Conservation (phyloP, 2,888 invertebrate genomes). For the Nebria salina region DNA sequence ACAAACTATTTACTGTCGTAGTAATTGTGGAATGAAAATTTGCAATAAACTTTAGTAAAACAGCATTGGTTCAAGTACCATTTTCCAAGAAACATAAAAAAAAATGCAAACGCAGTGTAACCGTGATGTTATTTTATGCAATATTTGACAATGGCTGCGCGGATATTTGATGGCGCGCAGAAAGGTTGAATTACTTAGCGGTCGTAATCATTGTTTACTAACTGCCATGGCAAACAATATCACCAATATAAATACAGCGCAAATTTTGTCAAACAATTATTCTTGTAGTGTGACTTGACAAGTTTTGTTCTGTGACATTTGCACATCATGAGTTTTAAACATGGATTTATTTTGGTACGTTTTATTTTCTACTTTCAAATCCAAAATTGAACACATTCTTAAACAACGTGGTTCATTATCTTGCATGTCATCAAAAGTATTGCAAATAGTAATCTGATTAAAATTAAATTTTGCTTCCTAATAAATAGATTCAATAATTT, state of each 20-base stretch:
- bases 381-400: background rate
- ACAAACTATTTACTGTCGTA: background rate
- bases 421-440: no score
- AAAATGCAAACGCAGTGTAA: background rate
- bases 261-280: conserved; percentile 29
- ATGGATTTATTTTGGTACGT: background rate
- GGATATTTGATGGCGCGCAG: conserved; percentile 11
- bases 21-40: background rate
- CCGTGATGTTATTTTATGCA: conserved; percentile 15
- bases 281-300: background rate
- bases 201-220: conserved; percentile 45
- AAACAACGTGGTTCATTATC: no score
- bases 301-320: background rate
- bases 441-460: no score
- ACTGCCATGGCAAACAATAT: conserved; percentile 37
- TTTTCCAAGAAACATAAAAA: background rate
- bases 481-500: no score
- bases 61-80: background rate
- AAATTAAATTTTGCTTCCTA: no score
- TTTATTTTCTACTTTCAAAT: background rate
- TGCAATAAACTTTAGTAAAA: background rate
- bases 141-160: conserved; percentile 13
- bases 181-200: conserved; percentile 46
- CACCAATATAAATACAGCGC: conserved; percentile 32
- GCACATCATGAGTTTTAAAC: background rate